These are phyloP conservation scores for Nephila pilipes DNA, from an alignment of 1,140 invertebrate species.

Conservation along the genomic window DNA sequence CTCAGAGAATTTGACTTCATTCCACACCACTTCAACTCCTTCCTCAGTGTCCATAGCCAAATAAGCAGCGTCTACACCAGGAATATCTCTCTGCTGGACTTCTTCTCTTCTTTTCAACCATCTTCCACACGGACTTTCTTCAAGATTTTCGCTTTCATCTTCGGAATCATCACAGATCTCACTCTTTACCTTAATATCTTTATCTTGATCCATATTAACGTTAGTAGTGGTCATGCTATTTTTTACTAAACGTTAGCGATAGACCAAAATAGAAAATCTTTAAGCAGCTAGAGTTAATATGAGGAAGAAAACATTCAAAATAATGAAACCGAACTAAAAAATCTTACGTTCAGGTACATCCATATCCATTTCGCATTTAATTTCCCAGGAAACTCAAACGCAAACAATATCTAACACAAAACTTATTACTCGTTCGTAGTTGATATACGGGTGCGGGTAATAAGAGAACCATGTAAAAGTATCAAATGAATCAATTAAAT, in stretches of 20 bases:
- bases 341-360: slow-evolving; percentile 56
- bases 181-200: slow-evolving; percentile 58
- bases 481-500: too few relatives aligned
- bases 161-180: slow-evolving; percentile 89
- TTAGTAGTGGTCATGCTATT: slow-evolving; percentile 47
- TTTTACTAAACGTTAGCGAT: background rate
- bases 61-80: slow-evolving; percentile 98
- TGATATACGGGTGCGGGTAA: too few relatives aligned
- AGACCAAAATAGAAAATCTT: slow-evolving; percentile 1
- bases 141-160: slow-evolving; percentile 94
- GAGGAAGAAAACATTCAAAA: background rate
- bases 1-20: slow-evolving; percentile 99
- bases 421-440: too few relatives aligned
- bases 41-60: slow-evolving; percentile 99
- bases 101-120: slow-evolving; percentile 99
- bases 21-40: slow-evolving; percentile 98
- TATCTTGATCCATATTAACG: slow-evolving; percentile 42
- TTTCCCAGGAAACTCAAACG: too few relatives aligned
- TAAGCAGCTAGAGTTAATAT: background rate
- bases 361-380: background rate
- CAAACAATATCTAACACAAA: too few relatives aligned
- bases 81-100: slow-evolving; percentile 98
- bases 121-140: slow-evolving; percentile 98
- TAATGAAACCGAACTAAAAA: slow-evolving; percentile 48
- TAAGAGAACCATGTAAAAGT: too few relatives aligned